Evolutionary conservation across 2,888 invertebrate species (phyloP).

Genomic region (Heliconius charithonia): DNA sequence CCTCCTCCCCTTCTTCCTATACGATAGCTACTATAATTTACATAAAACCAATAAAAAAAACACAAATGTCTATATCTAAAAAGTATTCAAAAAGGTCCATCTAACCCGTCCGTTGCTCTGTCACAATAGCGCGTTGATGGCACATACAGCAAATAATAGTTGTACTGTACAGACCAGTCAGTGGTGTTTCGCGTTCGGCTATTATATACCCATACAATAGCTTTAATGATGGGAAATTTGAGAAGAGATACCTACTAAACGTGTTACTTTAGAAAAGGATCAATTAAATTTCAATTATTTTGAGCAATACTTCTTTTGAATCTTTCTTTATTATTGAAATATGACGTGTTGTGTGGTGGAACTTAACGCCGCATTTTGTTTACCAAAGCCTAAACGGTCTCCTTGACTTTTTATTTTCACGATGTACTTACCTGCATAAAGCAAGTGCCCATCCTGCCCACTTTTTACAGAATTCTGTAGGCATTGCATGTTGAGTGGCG

Average conservation of each 20-base stretch:
- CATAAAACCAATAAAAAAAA: neutral
- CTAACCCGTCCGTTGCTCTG: neutral
- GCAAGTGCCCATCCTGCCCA: too few relatives aligned
- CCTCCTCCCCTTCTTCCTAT: too few relatives aligned
- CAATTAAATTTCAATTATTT: neutral
- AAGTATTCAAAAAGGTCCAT: neutral
- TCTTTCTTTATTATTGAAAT: too few relatives aligned
- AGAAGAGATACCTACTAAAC: neutral
- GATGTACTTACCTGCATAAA: too few relatives aligned
- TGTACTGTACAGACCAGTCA: neutral
- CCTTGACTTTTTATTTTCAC: too few relatives aligned
- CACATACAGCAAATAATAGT: neutral
- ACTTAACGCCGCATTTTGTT: too few relatives aligned
- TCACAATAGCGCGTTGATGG: constrained; percentile 13
- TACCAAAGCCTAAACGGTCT: too few relatives aligned
- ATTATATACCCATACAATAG: constrained; percentile 19
- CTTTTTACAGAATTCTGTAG: too few relatives aligned
- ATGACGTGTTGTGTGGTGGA: too few relatives aligned
- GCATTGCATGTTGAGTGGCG: too few relatives aligned
- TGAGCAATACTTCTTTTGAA: too few relatives aligned
- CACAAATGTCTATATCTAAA: neutral
- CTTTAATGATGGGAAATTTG: constrained; percentile 15
- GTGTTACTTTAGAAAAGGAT: neutral
- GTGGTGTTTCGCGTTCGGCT: constrained; percentile 19
- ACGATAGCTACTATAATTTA: too few relatives aligned